Percentiles rank a stretch among this genome's conserved stretches.
Conservation (phyloP, 2,888 invertebrate species). For the Theretra japonica region DNA sequence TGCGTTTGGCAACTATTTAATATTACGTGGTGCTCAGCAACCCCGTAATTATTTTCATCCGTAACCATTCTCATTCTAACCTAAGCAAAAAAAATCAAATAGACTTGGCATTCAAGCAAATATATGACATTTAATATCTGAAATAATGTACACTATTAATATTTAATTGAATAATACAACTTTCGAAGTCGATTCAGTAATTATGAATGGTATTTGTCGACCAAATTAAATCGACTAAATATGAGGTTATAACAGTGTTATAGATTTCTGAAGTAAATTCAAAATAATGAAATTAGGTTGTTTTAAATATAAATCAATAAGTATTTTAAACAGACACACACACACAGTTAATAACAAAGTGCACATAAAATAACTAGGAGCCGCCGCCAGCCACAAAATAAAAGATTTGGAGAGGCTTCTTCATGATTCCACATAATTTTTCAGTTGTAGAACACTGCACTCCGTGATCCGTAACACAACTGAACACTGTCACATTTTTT, state of each 20-base stretch:
- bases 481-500: slow-evolving; percentile 71
- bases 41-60: no score
- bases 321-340: slow-evolving; percentile 49
- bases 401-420: not conserved
- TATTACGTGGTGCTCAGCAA: no score
- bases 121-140: no score
- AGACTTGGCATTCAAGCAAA: no score
- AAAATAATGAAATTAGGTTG: not conserved
- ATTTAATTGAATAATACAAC: no score
- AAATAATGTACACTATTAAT: no score
- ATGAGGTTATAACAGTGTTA: not conserved
- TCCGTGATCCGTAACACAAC: slow-evolving; percentile 50
- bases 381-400: slow-evolving; percentile 76
- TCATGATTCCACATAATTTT: slow-evolving; percentile 8
- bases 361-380: slow-evolving; percentile 67
- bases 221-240: not conserved
- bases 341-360: slow-evolving; percentile 72
- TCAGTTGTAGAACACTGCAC: slow-evolving; percentile 60
- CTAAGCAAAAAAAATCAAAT: no score
- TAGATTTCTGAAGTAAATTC: not conserved
- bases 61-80: no score
- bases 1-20: no score
- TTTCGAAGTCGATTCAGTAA: not conserved
- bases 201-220: not conserved
- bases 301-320: slow-evolving; percentile 2